These are phyloP conservation scores for Tenrec ecaudatus DNA, from an alignment of 2,113 vertebrate species.

Conservation along the genomic window DNA sequence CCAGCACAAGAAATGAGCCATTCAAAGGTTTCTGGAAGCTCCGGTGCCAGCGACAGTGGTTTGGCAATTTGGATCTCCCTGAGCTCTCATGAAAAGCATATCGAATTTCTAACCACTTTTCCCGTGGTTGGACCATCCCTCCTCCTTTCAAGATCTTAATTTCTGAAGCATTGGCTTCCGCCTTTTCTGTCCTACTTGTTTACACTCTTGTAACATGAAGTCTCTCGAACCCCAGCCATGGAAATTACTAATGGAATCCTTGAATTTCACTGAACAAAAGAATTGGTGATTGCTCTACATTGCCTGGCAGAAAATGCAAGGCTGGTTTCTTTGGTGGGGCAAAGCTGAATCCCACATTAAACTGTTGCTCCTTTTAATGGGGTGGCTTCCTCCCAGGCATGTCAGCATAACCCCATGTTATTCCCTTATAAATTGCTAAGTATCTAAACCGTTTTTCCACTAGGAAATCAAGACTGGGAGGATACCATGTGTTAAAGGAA, in stretches of 20 bases:
- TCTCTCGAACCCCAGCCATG: neutral
- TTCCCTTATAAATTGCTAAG: neutral
- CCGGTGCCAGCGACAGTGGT: neutral
- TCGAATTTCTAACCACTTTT: conserved; percentile 49
- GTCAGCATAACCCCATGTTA: too few relatives aligned
- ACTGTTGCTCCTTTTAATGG: neutral
- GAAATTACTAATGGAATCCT: conserved; percentile 28
- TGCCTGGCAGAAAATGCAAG: neutral
- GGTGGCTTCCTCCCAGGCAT: neutral
- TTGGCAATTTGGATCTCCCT: conserved; percentile 32
- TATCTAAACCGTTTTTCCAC: neutral
- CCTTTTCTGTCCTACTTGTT: neutral
- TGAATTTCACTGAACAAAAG: neutral
- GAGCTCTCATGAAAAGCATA: conserved; percentile 2
- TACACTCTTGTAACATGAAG: conserved; percentile 12
- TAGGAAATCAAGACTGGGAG: neutral
- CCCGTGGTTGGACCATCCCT: neutral
- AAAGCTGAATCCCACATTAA: neutral
- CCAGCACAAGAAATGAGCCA: conserved; percentile 39
- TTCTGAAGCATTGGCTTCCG: conserved; percentile 30
- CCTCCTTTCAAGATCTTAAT: neutral
- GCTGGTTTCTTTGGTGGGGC: neutral
- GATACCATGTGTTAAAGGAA: neutral
- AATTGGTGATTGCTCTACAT: neutral
- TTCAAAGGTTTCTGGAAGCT: conserved; percentile 37